These are phyloP conservation scores for Strigops habroptila DNA, from an alignment of 2,113 vertebrate genomes.

Conservation along the genomic window DNA sequence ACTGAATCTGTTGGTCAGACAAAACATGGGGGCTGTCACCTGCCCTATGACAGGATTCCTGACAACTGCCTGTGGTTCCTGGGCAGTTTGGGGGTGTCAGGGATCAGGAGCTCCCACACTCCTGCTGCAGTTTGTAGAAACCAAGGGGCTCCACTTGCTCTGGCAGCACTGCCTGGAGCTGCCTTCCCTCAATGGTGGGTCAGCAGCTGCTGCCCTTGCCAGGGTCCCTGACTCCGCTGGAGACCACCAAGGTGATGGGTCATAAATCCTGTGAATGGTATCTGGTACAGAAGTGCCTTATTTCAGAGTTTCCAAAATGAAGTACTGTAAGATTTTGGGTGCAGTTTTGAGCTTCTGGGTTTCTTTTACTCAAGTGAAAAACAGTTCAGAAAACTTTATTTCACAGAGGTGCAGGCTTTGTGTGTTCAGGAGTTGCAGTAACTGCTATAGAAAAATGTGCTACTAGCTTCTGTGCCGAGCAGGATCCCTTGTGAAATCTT, in stretches of 20 bases:
- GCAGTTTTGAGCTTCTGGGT: background rate
- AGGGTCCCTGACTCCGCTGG: background rate
- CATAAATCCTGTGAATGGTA: background rate
- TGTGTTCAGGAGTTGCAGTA: background rate
- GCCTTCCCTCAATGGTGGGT: fast-evolving
- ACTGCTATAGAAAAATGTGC: background rate
- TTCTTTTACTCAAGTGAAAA: background rate
- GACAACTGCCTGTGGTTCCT: background rate
- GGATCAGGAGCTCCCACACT: background rate
- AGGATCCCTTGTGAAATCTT: background rate
- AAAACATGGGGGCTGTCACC: background rate
- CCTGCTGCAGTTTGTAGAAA: background rate
- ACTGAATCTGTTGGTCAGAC: background rate
- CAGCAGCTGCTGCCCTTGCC: background rate
- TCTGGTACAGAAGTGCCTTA: background rate
- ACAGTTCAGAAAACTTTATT: background rate
- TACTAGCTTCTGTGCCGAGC: background rate
- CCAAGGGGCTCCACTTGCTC: fast-evolving
- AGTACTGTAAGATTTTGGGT: background rate
- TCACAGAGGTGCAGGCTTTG: background rate
- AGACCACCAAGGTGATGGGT: background rate
- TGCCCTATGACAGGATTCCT: background rate
- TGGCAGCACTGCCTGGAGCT: background rate
- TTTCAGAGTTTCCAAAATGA: background rate
- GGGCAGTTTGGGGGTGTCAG: background rate